Percentiles rank a stretch among this genome's conserved stretches.
These are phyloP conservation scores for Synanceia verrucosa DNA, from an alignment of 2,797 vertebrate species.

Conservation along the genomic window DNA sequence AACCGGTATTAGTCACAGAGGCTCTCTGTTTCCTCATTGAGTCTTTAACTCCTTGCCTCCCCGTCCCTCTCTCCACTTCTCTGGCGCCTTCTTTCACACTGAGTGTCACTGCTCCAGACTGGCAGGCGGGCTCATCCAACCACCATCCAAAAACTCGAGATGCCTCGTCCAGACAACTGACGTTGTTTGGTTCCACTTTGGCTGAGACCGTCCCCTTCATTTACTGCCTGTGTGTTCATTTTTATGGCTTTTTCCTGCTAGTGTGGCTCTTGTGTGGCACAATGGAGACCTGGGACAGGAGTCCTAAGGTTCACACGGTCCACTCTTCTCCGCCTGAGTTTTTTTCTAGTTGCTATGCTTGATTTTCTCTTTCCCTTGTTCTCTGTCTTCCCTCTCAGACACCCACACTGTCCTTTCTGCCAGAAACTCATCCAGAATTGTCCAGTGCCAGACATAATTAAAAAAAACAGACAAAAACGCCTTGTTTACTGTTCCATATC, in stretches of 20 bases:
- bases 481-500: constrained; percentile 78
- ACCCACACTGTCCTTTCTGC: constrained; percentile 51
- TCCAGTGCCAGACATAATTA: constrained; percentile 68
- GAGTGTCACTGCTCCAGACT: constrained; percentile 58
- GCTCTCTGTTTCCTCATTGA: constrained; percentile 28
- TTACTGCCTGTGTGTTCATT: constrained; percentile 56
- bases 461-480: constrained; percentile 76
- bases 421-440: constrained; percentile 66
- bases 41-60: constrained; percentile 46
- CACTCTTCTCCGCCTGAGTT: constrained; percentile 42
- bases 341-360: constrained; percentile 66
- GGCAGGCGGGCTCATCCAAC: constrained; percentile 44
- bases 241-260: constrained; percentile 56
- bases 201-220: constrained; percentile 40
- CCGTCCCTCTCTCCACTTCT: constrained; percentile 35
- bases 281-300: constrained; percentile 42
- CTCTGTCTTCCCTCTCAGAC: constrained; percentile 51
- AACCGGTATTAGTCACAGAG: constrained; percentile 40
- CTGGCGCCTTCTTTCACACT: constrained; percentile 50
- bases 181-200: constrained; percentile 59
- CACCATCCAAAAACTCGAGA: constrained; percentile 48
- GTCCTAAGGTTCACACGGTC: constrained; percentile 68
- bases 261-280: constrained; percentile 35
- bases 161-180: constrained; percentile 51
- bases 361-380: constrained; percentile 46